Evolutionary conservation across 2,888 invertebrate species (phyloP).

Genomic region (Sabatieria punctata): DNA sequence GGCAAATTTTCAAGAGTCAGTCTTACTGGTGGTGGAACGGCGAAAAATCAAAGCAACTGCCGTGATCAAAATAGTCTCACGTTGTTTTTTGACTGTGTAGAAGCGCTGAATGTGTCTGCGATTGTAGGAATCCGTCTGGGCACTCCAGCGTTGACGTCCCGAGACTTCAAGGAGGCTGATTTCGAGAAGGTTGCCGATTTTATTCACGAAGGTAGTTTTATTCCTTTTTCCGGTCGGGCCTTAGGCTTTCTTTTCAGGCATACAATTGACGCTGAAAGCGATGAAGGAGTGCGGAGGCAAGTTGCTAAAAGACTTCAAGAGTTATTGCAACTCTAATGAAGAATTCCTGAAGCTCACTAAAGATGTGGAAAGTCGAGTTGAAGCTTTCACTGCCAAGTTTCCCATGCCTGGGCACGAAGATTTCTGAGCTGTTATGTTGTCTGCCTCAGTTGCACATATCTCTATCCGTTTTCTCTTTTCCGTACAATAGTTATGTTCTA

Average conservation of each 20-base stretch:
- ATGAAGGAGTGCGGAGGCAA: conserved; percentile 27
- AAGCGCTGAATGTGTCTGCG: too few relatives aligned
- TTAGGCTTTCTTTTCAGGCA: conserved; percentile 14
- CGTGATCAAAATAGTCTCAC: too few relatives aligned
- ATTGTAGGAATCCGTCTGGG: conserved; percentile 63
- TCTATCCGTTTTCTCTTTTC: background rate
- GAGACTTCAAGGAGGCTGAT: conserved; percentile 69
- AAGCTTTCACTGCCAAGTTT: conserved; percentile 4
- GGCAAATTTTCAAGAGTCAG: too few relatives aligned
- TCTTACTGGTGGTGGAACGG: too few relatives aligned
- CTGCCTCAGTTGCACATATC: background rate
- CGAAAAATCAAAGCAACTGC: too few relatives aligned
- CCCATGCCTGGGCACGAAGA: conserved; percentile 8
- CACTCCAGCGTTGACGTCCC: conserved; percentile 81
- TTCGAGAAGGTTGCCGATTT: conserved; percentile 66
- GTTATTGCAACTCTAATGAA: background rate
- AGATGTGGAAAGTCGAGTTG: background rate
- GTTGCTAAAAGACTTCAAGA: conserved; percentile 28
- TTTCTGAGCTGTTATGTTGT: background rate
- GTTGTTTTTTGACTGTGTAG: too few relatives aligned
- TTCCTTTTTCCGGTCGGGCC: background rate
- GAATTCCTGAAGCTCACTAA: background rate
- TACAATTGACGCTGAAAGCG: conserved; percentile 22
- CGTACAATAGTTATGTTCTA: background rate
- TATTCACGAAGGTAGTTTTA: conserved; percentile 52